Evolutionary conservation across 2,888 invertebrate species (phyloP).

Genomic region (Drosophila tripunctata): DNA sequence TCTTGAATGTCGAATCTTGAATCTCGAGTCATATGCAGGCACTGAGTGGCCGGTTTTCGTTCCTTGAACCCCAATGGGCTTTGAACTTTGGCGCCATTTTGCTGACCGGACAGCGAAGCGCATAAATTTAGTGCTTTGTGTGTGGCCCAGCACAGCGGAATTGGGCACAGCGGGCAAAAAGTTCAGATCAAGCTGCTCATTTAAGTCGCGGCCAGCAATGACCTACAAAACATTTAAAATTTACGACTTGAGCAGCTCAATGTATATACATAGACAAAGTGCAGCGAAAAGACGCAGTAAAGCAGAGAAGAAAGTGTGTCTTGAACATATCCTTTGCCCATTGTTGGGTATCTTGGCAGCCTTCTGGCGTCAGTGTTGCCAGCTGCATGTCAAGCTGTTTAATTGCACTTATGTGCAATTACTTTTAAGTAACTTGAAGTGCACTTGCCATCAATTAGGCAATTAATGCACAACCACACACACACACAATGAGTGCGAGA

Average conservation of each 20-base stretch:
- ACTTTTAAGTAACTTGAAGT: constrained; percentile 62
- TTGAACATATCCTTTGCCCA: neutral
- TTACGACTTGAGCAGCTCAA: constrained; percentile 62
- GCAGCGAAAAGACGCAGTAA: constrained; percentile 29
- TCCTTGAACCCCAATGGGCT: constrained; percentile 47
- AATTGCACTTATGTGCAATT: constrained; percentile 74
- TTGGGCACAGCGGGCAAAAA: neutral
- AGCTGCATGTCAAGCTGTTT: constrained; percentile 65
- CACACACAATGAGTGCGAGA: constrained; percentile 12
- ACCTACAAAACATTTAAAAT: constrained; percentile 79
- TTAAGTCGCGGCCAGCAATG: constrained; percentile 52
- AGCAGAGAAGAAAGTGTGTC: constrained; percentile 1
- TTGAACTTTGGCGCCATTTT: constrained; percentile 80
- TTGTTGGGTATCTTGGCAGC: constrained; percentile 23
- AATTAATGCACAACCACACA: too few relatives aligned
- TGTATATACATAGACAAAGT: constrained; percentile 78
- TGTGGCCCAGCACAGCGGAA: neutral
- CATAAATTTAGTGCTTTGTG: constrained; percentile 62
- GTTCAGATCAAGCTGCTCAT: constrained; percentile 56
- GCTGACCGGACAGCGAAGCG: constrained; percentile 70
- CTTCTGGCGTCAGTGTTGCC: constrained; percentile 29
- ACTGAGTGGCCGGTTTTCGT: constrained; percentile 54
- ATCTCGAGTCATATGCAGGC: constrained; percentile 41
- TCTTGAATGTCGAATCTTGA: constrained; percentile 42
- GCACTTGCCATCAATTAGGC: constrained; percentile 63